Percentiles rank a stretch among this genome's conserved stretches.
Evolutionary conservation across 1,140 invertebrate species (phyloP).

Genomic region (Apis florea): DNA sequence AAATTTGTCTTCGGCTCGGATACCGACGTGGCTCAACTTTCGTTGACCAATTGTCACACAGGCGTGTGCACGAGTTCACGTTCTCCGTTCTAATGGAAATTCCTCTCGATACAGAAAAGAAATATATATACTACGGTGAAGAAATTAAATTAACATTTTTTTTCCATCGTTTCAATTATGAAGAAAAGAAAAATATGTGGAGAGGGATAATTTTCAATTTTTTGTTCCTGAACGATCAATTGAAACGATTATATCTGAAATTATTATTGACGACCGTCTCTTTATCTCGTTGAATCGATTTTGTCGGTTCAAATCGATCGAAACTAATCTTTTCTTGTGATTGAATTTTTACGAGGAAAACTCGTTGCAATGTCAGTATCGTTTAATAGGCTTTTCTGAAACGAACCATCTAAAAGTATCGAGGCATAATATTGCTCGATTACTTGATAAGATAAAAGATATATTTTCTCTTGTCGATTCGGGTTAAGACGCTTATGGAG

Average conservation of each 20-base stretch:
- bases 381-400: constrained; percentile 7
- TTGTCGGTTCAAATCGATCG: constrained; percentile 4
- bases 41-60: constrained; percentile 49
- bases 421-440: neutral
- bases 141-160: neutral
- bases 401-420: neutral
- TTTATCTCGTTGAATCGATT: neutral
- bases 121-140: no score
- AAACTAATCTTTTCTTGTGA: neutral
- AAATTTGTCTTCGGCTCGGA: constrained; percentile 63
- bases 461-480: neutral
- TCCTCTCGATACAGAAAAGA: no score
- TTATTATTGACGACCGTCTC: neutral
- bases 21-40: constrained; percentile 22
- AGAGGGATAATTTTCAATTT: neutral
- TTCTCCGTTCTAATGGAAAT: neutral
- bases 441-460: neutral
- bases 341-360: constrained; percentile 21
- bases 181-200: neutral
- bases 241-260: neutral
- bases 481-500: neutral
- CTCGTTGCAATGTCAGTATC: neutral
- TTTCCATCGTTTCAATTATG: neutral
- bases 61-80: neutral
- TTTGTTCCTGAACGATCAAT: neutral